Conservation (phyloP, 2,797 vertebrate species). For the Heteromormyrus szaboi region DNA sequence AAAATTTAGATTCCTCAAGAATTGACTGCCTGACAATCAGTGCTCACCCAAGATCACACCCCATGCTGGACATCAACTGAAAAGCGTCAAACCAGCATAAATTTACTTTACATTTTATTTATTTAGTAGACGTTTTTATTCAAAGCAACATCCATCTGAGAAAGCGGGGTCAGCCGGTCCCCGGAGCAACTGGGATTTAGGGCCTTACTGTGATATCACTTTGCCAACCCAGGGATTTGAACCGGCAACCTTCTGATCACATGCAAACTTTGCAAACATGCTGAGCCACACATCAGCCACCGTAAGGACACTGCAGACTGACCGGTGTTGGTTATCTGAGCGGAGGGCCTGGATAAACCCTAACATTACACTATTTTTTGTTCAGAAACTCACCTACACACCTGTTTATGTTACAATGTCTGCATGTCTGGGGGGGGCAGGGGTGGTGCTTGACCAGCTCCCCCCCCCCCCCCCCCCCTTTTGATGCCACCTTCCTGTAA, state of each 20-base stretch:
- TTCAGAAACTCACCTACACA: neutral
- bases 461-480: neutral
- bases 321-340: neutral
- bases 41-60: neutral
- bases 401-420: neutral
- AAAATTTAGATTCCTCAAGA: neutral
- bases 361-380: neutral
- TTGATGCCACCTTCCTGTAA: neutral
- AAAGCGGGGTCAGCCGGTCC: neutral
- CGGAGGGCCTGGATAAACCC: neutral
- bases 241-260: neutral
- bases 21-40: neutral
- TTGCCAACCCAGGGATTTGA: neutral
- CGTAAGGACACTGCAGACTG: neutral
- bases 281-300: neutral
- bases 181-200: neutral
- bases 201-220: neutral
- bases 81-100: neutral
- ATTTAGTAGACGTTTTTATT: neutral
- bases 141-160: neutral
- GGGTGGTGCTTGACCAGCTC: neutral
- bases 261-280: neutral
- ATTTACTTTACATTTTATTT: neutral
- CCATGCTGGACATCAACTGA: neutral
- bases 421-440: neutral